Evolutionary conservation across 2,888 invertebrate genomes (phyloP), one percentile per base, ranked within the genome.

Genomic region (Escarpia spicata): DNA sequence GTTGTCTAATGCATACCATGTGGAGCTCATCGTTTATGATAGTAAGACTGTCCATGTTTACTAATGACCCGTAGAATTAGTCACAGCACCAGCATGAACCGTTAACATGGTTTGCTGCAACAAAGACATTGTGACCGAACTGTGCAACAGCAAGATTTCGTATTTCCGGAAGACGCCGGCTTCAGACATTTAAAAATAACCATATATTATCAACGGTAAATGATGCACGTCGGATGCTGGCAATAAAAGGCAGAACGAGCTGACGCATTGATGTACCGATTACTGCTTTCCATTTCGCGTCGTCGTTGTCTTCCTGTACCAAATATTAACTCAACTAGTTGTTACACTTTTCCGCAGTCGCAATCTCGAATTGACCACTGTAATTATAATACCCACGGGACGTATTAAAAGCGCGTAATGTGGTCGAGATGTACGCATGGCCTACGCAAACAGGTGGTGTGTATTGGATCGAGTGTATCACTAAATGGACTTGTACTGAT

Each of bases 241-340:
- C 75, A 75, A n/a, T 75, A 75, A 75, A 75, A 75, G 75, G 26
- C 75, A 19, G 75, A 75, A n/a, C 75, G 19, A n/a, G 6, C 75
- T 26, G 75, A 75, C 75, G n/a, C 75, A 26, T 75, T 75, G 26
- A 75, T 75, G 75, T 75, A 26, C 75, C 75, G 75, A 75, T 75
- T 75, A 75, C 75, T 19, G 75, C 75, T 26, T 75, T 75, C 75
- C n/a, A 75, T 75, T 75, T 26, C n/a, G n/a, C 75, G 26, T 19
- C 75, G 75, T 75, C 75, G 6, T 75, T 75, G 75, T 75, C 75
- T 75, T 75, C 75, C 3, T 75, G 19, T 75, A 26, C 75, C 75
- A 75, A 75, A 75, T 75, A 75, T 75, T 75, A 75, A 75, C 75
- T 75, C 75, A 75, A 75, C 75, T 75, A 52, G 52, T 52, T 52